Percentiles rank a stretch among this genome's conserved stretches.
Evolutionary conservation across 2,113 vertebrate species (phyloP).

Genomic region (Callospermophilus lateralis): DNA sequence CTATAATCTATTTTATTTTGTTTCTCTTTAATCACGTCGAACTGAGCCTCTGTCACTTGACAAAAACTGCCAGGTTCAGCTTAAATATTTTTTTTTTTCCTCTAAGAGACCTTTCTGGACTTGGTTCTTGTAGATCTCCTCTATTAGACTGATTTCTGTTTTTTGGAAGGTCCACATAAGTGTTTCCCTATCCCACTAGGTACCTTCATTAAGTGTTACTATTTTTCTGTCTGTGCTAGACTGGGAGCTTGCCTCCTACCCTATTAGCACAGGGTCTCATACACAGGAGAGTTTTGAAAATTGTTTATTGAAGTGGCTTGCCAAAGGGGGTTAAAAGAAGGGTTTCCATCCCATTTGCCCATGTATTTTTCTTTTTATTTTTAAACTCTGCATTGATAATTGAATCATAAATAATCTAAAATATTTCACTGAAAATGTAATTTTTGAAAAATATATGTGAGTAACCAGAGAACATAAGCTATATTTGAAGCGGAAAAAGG

Average conservation of each 20-base stretch:
- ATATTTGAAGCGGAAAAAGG: slow-evolving; percentile 58
- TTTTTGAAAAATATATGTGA: slow-evolving; percentile 51
- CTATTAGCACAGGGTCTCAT: neutral
- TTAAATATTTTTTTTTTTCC: slow-evolving; percentile 71
- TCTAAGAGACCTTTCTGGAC: neutral
- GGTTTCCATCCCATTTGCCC: neutral
- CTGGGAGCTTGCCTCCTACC: neutral
- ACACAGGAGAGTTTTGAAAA: neutral
- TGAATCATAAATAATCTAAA: slow-evolving; percentile 63
- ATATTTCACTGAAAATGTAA: slow-evolving; percentile 63
- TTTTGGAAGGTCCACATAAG: slow-evolving; percentile 10
- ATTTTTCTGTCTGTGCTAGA: neutral
- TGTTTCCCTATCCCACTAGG: slow-evolving; percentile 4
- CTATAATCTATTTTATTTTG: neutral
- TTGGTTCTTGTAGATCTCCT: neutral
- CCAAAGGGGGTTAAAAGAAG: slow-evolving; percentile 36
- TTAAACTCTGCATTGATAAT: slow-evolving; percentile 41
- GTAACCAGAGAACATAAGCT: slow-evolving; percentile 51
- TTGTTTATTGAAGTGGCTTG: slow-evolving; percentile 51
- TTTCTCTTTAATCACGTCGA: slow-evolving; percentile 25
- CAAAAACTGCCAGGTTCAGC: slow-evolving; percentile 20
- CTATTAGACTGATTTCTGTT: neutral
- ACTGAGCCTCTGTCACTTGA: neutral
- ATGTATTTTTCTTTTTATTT: slow-evolving; percentile 44
- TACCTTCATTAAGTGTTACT: neutral